Conservation (phyloP, 2,888 invertebrate species). For the Cantharis flavilabris region DNA sequence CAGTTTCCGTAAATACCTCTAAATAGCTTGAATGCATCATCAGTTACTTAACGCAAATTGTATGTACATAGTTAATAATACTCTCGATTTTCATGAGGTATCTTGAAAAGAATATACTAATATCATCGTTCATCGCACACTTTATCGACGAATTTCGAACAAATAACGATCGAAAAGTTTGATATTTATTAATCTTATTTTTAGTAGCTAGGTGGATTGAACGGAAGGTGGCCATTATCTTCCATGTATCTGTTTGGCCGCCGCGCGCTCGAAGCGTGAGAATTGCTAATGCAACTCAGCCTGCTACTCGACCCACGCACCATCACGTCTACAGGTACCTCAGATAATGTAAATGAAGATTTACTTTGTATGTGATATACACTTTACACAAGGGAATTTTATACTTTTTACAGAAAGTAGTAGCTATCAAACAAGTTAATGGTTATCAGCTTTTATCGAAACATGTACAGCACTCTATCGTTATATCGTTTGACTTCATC, state of each 20-base stretch:
- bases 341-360: conserved; percentile 1
- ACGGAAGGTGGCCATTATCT: conserved; percentile 43
- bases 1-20: background rate
- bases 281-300: conserved; percentile 43
- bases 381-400: background rate
- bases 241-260: conserved; percentile 42
- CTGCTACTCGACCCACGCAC: conserved; percentile 41
- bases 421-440: background rate
- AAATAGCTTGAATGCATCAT: background rate
- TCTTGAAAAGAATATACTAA: too few species aligned
- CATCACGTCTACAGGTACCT: conserved; percentile 32
- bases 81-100: background rate
- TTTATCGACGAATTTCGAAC: background rate
- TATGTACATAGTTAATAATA: background rate
- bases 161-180: background rate
- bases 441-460: background rate
- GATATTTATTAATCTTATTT: background rate
- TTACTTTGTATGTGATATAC: background rate
- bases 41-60: background rate
- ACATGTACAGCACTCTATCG: background rate
- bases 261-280: conserved; percentile 45
- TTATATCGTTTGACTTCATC: background rate
- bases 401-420: background rate
- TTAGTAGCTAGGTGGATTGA: conserved; percentile 31
- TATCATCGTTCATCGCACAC: too few species aligned